A percentile compares a stretch with the other conserved stretches of the same genome.
Evolutionary conservation across 2,888 invertebrate genomes (phyloP).

Genomic region (Aleiodes testaceus): DNA sequence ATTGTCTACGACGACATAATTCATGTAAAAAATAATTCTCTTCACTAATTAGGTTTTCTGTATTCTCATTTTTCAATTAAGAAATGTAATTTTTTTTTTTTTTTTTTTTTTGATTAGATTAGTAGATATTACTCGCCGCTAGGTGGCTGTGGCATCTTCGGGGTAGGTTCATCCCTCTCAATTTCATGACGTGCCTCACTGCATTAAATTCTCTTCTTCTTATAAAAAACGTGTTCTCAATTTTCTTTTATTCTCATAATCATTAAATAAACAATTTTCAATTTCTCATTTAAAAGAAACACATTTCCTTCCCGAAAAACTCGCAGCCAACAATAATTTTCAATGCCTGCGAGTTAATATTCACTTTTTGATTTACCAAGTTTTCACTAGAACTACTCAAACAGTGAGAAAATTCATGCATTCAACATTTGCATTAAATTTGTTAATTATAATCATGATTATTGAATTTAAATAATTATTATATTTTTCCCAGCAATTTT

Average conservation of each 20-base stretch:
- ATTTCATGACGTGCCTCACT: conserved; percentile 65
- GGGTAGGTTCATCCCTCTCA: conserved; percentile 61
- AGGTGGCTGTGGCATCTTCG: conserved; percentile 69
- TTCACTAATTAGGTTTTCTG: conserved; percentile 51
- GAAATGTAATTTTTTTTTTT: too few species aligned
- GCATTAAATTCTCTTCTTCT: conserved; percentile 61
- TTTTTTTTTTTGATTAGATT: conserved; percentile 65
- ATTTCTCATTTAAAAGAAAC: neutral
- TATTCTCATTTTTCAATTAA: conserved; percentile 32
- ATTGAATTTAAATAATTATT: neutral
- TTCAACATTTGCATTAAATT: too few species aligned
- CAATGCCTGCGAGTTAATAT: conserved; percentile 21
- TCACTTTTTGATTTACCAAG: too few species aligned
- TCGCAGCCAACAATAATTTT: conserved; percentile 26
- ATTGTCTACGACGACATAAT: conserved; percentile 58
- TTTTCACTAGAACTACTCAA: too few species aligned
- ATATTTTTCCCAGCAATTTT: neutral
- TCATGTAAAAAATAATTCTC: conserved; percentile 50
- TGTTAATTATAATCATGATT: too few species aligned
- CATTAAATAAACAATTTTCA: conserved; percentile 7
- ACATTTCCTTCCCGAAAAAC: conserved; percentile 26
- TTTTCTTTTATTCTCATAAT: conserved; percentile 15
- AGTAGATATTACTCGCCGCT: conserved; percentile 73
- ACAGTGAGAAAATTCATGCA: neutral
- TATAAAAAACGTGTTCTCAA: conserved; percentile 53